phyloP scores from a whole-genome alignment of 1,140 invertebrate species.

The Cotesia glomerata region DNA sequence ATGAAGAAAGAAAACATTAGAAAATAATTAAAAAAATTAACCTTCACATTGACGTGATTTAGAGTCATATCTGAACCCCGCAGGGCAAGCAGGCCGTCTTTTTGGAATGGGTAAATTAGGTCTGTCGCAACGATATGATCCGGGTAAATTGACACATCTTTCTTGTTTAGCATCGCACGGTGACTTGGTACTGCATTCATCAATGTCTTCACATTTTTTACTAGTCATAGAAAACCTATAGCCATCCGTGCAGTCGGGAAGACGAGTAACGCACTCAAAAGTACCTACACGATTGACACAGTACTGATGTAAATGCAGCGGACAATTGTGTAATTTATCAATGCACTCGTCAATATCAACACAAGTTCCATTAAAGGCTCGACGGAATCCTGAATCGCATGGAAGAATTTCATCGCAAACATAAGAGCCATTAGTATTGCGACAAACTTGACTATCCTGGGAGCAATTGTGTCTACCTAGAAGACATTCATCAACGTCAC shows the following conservation, averaged over 20 bases:
- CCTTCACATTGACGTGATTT: conserved; percentile 76
- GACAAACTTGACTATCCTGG: conserved; percentile 43
- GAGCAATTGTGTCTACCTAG: conserved; percentile 51
- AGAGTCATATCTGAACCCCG: conserved; percentile 76
- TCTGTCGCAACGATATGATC: conserved; percentile 67
- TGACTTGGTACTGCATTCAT: conserved; percentile 66
- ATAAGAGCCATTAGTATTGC: conserved; percentile 52
- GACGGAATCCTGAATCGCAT: conserved; percentile 45
- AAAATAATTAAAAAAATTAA: conserved; percentile 41
- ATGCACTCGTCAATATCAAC: conserved; percentile 65
- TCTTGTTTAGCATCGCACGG: conserved; percentile 58
- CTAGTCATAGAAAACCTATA: conserved; percentile 50
- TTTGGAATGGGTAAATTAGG: conserved; percentile 47
- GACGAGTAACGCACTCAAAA: conserved; percentile 58
- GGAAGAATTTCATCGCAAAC: conserved; percentile 40
- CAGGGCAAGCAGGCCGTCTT: conserved; percentile 70
- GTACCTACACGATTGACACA: conserved; percentile 66
- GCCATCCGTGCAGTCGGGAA: conserved; percentile 50
- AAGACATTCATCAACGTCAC: conserved; percentile 88
- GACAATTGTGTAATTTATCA: conserved; percentile 49
- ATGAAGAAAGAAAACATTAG: not conserved
- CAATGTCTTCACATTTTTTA: conserved; percentile 67
- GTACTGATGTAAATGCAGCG: conserved; percentile 50
- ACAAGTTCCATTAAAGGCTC: conserved; percentile 57
- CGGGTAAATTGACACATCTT: conserved; percentile 66